Evolutionary conservation across 2,888 invertebrate species (phyloP), one percentile per base, ranked within the genome.

Genomic region (Pseudanteris insignis): DNA sequence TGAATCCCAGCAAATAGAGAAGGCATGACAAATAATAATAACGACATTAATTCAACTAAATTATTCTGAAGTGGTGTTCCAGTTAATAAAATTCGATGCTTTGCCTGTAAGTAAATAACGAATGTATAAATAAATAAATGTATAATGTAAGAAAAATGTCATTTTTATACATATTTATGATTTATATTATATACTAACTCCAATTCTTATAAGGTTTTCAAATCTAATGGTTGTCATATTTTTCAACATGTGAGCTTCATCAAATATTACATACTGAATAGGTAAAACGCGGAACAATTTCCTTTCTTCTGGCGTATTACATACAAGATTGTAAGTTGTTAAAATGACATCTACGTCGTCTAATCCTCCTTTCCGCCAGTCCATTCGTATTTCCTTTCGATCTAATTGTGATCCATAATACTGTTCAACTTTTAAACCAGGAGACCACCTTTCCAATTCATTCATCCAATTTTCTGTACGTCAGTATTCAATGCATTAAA

Each of bases 21-120:
- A 0, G 96, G 96, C 95, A 97, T 96, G 14, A 96, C 94, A 79
- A 98, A 98, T 71, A 93, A 92, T 11, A 98, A 84, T 25, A 98
- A 82, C 0, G 96, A 96, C 91, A 98, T 96, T 63, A 98, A 83
- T 81, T 98, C 97, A 32, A 97, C 80, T 24, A 98, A 83, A 80
- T 96, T 97, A 82, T 98, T 98, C 81, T 98, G 97, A 2, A 98
- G 83, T 0, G 97, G 97, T 0, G 97, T 98, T 1, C 97, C 98
- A 0, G 97, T 98, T 12, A 98, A 81, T 7, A 98, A 83, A 24
- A 97, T 86, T 21, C 96, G 86, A 78, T 91, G 88, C 70, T 89
- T 86, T 0, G 95, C 92, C 89, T 91, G 78, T 9, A n/a, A n/a
- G n/a, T n/a, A n/a, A n/a, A n/a, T n/a, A n/a, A n/a, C n/a, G 82